These are phyloP conservation scores for Pseudopleuronectes americanus DNA, from an alignment of 2,797 vertebrate species.

Conservation along the genomic window DNA sequence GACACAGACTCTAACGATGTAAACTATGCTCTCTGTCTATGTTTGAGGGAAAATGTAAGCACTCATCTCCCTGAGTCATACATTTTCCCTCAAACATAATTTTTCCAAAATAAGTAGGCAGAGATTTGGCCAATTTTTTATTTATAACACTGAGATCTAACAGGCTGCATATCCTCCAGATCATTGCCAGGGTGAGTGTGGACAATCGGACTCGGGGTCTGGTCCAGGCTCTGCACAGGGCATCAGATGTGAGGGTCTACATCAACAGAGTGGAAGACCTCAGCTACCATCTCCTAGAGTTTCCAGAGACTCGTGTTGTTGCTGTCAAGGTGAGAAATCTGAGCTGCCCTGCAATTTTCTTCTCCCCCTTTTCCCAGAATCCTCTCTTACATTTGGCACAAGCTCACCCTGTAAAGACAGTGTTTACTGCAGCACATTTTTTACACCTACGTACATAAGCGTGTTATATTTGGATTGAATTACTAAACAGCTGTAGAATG, in stretches of 20 bases:
- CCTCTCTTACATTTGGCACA: neutral
- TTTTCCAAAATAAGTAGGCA: too few relatives aligned
- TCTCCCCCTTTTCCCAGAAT: neutral
- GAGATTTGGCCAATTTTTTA: neutral
- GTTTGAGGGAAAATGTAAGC: conserved; percentile 22
- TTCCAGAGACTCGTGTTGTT: conserved; percentile 92
- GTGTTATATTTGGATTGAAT: conserved; percentile 12
- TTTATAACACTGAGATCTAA: neutral
- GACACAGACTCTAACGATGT: neutral
- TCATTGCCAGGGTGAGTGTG: conserved; percentile 96
- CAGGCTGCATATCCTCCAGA: conserved; percentile 74
- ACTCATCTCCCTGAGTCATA: neutral
- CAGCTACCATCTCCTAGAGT: conserved; percentile 95
- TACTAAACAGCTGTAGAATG: conserved; percentile 8
- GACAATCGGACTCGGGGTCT: conserved; percentile 96
- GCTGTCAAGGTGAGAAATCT: conserved; percentile 89
- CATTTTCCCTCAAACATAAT: too few relatives aligned
- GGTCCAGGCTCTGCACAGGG: conserved; percentile 91
- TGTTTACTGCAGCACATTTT: conserved; percentile 29
- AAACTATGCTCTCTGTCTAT: neutral
- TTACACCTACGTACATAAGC: conserved; percentile 7
- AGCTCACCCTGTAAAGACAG: neutral
- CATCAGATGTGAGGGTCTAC: conserved; percentile 89
- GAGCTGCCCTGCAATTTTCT: neutral
- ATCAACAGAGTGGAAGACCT: conserved; percentile 96